Evolutionary conservation across 2,888 invertebrate genomes (phyloP), one percentile per base, ranked within the genome.

Genomic region (Epinotia ramella): DNA sequence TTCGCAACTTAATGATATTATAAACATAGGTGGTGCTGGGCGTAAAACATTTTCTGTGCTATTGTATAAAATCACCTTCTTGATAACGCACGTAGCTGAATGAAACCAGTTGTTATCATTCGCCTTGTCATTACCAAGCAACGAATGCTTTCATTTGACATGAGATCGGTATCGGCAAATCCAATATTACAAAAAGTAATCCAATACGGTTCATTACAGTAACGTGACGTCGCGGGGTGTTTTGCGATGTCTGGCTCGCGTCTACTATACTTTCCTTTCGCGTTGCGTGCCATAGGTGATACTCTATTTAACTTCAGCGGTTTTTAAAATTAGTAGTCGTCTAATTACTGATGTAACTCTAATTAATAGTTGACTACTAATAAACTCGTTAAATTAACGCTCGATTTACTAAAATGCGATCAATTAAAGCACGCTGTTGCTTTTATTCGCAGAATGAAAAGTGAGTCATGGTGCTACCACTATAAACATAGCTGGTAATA

Each of bases 161-260:
- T 63, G 11, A 44, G 44, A 63, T 63, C 40, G 40, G 63, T 63
- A 63, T 63, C 40, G 20, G 40, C 63, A 57, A 57, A 62, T 62
- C 46, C 16, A 74, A 46, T 69, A 64, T 44, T 60, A 65, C 20
- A 69, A 74, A 74, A 64, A 59, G 33, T 46, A 56, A 62, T 68
- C 18, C 67, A 65, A 60, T 56, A 70, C 1, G 75, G 79, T 76
- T 81, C 79, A 83, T 83, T 81, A 82, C 83, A 78, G 44, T 78
- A 72, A 69, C 79, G 80, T 77, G 79, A 79, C 78, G 66, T 78
- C 53, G 76, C 78, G 64, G 78, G 56, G 77, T 78, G 77, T 79
- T 80, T 80, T 81, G 78, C 78, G 79, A 79, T 79, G 85, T 86
- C 85, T 85, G 80, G 78, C 68, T 79, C 74, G 40, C 76, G 84